Conservation (phyloP, 2,113 vertebrate genomes). For the Steatornis caripensis region DNA sequence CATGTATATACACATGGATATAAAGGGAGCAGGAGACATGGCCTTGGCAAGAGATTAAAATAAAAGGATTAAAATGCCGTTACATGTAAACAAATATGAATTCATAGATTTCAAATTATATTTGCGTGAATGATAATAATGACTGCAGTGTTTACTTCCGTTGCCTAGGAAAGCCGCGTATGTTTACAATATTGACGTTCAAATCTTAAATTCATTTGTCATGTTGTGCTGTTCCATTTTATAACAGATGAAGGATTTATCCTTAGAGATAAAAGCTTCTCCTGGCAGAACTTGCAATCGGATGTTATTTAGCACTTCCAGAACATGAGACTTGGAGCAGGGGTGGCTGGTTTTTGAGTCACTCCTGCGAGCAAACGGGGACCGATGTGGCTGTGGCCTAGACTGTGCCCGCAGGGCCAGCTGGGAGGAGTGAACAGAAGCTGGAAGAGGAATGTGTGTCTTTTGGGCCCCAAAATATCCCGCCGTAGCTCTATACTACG, state of each 20-base stretch:
- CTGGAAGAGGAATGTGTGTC: neutral
- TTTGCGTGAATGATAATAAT: neutral
- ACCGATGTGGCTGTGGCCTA: neutral
- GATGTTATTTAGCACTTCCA: neutral
- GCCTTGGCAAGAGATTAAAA: slow-evolving; percentile 12
- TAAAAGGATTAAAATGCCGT: slow-evolving; percentile 16
- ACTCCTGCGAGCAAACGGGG: neutral
- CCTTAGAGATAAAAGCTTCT: neutral
- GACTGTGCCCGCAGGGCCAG: neutral
- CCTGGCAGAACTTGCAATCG: neutral
- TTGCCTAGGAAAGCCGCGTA: neutral
- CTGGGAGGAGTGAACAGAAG: neutral
- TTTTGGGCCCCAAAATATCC: neutral
- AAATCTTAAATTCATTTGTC: slow-evolving; percentile 10
- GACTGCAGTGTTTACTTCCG: slow-evolving; percentile 10
- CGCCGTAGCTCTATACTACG: neutral
- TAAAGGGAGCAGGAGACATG: neutral
- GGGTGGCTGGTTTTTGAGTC: neutral
- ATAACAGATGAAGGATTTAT: neutral
- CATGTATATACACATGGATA: accelerated
- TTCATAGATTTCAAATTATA: neutral
- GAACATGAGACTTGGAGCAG: neutral
- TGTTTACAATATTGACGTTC: slow-evolving; percentile 38
- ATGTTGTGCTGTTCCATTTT: neutral
- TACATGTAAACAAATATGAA: neutral